Evolutionary conservation across 2,888 invertebrate species (phyloP).

Genomic region (Ochropleura plecta): DNA sequence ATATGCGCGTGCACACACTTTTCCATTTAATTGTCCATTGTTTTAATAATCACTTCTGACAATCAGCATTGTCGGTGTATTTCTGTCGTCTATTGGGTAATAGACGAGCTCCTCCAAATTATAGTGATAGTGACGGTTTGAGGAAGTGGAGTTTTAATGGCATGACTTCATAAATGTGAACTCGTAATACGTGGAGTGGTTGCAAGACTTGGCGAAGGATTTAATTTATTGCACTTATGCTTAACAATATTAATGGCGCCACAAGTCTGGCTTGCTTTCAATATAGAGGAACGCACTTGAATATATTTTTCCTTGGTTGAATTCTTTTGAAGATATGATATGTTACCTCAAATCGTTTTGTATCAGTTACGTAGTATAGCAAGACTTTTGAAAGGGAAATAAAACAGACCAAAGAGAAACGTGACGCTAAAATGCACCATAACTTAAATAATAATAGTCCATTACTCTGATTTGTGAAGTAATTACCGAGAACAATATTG

Average conservation of each 20-base stretch:
- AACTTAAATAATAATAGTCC: slow-evolving; percentile 7
- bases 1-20: slow-evolving; percentile 49
- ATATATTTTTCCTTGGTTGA: background rate
- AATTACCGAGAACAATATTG: slow-evolving; percentile 54
- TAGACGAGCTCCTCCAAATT: slow-evolving; percentile 30
- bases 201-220: background rate
- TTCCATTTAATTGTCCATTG: slow-evolving; percentile 62
- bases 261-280: background rate
- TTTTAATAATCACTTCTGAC: slow-evolving; percentile 51
- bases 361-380: background rate
- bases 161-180: background rate
- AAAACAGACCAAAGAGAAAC: slow-evolving; percentile 16
- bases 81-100: slow-evolving; percentile 46
- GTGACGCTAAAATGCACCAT: slow-evolving; percentile 2
- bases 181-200: background rate
- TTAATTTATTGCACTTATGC: slow-evolving; percentile 5
- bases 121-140: background rate
- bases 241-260: background rate
- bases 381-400: background rate
- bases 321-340: background rate
- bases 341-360: background rate
- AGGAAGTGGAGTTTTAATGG: slow-evolving; percentile 7
- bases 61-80: slow-evolving; percentile 48
- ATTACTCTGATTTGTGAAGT: slow-evolving; percentile 43
- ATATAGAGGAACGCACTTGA: background rate